Evolutionary conservation across 2,888 invertebrate species (phyloP), one percentile per base, ranked within the genome.

Genomic region (Strigamia crassipes): DNA sequence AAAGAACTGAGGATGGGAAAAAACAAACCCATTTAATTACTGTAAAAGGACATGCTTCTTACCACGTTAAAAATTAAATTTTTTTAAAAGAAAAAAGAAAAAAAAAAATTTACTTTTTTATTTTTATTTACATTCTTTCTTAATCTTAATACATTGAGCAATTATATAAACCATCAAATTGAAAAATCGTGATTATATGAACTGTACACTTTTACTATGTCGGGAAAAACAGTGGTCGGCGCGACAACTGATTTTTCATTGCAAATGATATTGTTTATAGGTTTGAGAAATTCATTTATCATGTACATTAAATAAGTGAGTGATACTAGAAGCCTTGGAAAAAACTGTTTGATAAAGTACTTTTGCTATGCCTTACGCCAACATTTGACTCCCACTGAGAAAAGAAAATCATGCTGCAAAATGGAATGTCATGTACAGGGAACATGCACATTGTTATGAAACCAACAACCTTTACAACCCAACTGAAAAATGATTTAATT

Each of bases 251-350:
- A n/a, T n/a, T n/a, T 51, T 51, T 51, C 51, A 51, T 51, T 51
- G 51, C 51, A 51, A 51, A 51, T 51, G 51, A 51, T 51, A 51
- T 34, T 34, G 6, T n/a, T n/a, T 46, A 46, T 51, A 51, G 51
- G 51, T n/a, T 51, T 51, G 51, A 51, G 51, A 51, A 51, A 51
- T 13, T 15, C 12, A n/a, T n/a, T 15, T 13, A 51, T n/a, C n/a
- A n/a, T n/a, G n/a, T 15, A 15, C 51, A n/a, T 51, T 51, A 51
- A 51, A 51, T 51, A n/a, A 51, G 51, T 51, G 51, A 51, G 51
- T 51, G 51, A 51, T 51, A 51, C 51, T 51, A 51, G 51, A 51
- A 51, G 51, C 51, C 51, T 18, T 51, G 51, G 51, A n/a, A n/a
- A 51, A 51, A 51, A 51, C 51, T 51, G 51, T 51, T n/a, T 51